Conservation (phyloP, 1,140 invertebrate genomes). For the Yoshiicerus persimilis region DNA sequence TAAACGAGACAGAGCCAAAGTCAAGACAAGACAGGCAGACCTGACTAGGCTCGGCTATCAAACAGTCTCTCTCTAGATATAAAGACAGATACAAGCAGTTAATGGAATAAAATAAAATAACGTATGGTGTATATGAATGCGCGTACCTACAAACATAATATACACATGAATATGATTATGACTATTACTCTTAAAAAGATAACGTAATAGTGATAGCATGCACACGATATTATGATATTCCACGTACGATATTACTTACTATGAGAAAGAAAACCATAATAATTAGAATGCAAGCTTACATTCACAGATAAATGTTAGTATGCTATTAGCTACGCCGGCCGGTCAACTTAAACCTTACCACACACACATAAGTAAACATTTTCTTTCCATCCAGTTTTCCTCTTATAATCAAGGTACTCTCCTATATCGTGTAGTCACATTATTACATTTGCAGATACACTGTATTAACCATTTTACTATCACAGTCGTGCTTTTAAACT, state of each 20-base stretch:
- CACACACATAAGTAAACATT: conserved; percentile 22
- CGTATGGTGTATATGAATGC: neutral
- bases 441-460: neutral
- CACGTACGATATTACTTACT: neutral
- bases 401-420: neutral
- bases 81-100: neutral
- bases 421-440: neutral
- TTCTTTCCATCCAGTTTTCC: neutral
- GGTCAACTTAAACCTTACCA: neutral
- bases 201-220: neutral
- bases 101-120: too few species aligned
- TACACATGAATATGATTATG: neutral
- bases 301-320: conserved; percentile 18
- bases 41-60: neutral
- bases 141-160: neutral
- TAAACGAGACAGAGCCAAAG: neutral
- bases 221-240: neutral
- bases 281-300: conserved; percentile 20
- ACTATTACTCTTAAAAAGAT: neutral
- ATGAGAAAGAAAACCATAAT: neutral
- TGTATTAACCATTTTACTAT: neutral
- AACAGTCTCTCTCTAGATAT: neutral
- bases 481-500: neutral
- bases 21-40: neutral
- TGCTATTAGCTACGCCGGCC: conserved; percentile 17